Evolutionary conservation across 2,797 vertebrate genomes (phyloP).

Genomic region (Notolepis coatsorum): DNA sequence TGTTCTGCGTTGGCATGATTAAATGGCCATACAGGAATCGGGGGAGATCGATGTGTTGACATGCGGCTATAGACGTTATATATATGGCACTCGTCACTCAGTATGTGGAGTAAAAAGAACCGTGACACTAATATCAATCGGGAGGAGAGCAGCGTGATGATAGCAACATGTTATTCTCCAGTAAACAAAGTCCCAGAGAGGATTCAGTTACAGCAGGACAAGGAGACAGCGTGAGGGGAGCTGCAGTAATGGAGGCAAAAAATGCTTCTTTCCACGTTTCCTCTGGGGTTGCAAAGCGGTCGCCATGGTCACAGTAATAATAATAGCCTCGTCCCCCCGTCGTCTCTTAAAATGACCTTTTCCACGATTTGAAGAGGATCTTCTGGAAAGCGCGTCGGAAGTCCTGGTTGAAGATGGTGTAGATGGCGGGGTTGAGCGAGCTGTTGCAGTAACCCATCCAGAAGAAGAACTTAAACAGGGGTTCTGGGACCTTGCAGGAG

Average conservation of each 20-base stretch:
- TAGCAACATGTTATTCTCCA: no score
- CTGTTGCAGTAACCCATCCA: slow-evolving; percentile 98
- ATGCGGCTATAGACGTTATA: no score
- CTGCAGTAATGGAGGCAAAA: neutral
- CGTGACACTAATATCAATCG: no score
- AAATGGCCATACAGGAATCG: neutral
- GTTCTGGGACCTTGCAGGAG: slow-evolving; percentile 86
- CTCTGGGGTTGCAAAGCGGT: slow-evolving; percentile 17
- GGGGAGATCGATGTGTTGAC: neutral
- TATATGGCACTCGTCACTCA: no score
- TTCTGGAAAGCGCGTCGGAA: slow-evolving; percentile 94
- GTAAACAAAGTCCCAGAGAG: no score
- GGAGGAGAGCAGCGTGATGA: no score
- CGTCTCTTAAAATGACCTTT: slow-evolving; percentile 82
- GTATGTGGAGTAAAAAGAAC: no score
- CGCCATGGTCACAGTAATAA: slow-evolving; percentile 16
- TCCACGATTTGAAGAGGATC: slow-evolving; percentile 89
- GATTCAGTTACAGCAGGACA: neutral
- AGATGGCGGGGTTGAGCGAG: slow-evolving; percentile 95
- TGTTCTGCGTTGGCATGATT: neutral
- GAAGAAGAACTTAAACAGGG: slow-evolving; percentile 97
- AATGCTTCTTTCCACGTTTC: neutral
- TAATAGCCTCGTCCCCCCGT: slow-evolving; percentile 2
- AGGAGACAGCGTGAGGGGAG: neutral
- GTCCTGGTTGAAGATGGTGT: slow-evolving; percentile 96